A percentile compares a stretch with the other conserved stretches of the same genome.
Evolutionary conservation across 2,888 invertebrate species (phyloP).

Genomic region (Dasysyrphus tricinctus): DNA sequence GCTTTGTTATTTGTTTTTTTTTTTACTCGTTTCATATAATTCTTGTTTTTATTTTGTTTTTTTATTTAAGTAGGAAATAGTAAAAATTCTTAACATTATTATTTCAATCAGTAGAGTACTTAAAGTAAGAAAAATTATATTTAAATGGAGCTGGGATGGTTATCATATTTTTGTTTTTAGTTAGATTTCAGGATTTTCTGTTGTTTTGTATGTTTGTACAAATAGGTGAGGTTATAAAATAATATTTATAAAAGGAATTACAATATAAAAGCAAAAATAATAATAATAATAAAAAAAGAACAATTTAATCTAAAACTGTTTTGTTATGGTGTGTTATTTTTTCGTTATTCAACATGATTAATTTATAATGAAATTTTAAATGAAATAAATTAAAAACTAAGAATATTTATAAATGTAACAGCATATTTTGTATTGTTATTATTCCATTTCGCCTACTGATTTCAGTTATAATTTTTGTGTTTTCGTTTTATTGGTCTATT

Average conservation of each 20-base stretch:
- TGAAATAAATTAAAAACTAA: constrained; percentile 48
- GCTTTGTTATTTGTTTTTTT: constrained; percentile 53
- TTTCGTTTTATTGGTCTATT: constrained; percentile 15
- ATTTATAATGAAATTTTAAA: constrained; percentile 36
- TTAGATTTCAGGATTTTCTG: constrained; percentile 60
- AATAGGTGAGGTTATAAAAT: constrained; percentile 62
- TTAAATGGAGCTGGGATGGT: constrained; percentile 30
- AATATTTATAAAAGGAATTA: constrained; percentile 47
- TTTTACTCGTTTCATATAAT: constrained; percentile 35
- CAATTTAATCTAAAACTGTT: constrained; percentile 35
- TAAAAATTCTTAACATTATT: constrained; percentile 66
- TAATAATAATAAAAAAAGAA: constrained; percentile 17
- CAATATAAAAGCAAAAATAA: constrained; percentile 30
- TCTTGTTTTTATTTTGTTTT: constrained; percentile 15
- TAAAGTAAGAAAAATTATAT: constrained; percentile 42
- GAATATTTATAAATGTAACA: constrained; percentile 34
- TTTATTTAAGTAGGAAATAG: constrained; percentile 67
- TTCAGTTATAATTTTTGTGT: constrained; percentile 30
- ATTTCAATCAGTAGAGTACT: constrained; percentile 67
- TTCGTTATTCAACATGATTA: constrained; percentile 48
- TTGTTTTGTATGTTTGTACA: constrained; percentile 70
- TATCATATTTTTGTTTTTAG: constrained; percentile 38
- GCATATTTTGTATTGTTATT: constrained; percentile 11
- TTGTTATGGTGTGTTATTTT: constrained; percentile 13
- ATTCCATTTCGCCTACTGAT: constrained; percentile 35